Percentiles rank a stretch among this genome's conserved stretches.
Conservation (phyloP, 2,113 vertebrate genomes). For the Xenotilapia longispinis region DNA sequence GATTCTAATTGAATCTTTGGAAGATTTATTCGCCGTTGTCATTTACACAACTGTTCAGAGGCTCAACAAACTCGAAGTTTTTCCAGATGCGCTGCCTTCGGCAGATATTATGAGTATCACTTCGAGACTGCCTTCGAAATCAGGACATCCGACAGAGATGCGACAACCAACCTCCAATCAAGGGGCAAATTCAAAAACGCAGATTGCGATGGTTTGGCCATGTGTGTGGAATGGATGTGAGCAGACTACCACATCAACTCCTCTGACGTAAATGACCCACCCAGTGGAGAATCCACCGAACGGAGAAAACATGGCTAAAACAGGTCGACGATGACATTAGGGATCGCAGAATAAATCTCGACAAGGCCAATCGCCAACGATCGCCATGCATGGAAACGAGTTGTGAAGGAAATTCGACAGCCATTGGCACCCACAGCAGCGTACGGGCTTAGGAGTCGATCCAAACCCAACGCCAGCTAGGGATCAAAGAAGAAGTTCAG, state of each 20-base stretch:
- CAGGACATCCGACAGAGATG: background rate
- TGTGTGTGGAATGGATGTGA: background rate
- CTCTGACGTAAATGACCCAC: background rate
- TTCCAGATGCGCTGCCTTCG: background rate
- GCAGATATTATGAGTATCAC: background rate
- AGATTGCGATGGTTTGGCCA: background rate
- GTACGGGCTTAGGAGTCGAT: rapidly evolving
- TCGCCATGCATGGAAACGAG: background rate
- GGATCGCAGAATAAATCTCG: background rate
- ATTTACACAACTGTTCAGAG: background rate
- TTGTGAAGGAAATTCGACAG: background rate
- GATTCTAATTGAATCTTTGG: background rate
- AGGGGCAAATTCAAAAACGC: background rate
- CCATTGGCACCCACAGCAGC: background rate
- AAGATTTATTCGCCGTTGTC: background rate
- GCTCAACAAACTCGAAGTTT: rapidly evolving
- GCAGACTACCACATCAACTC: background rate
- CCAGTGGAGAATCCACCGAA: background rate
- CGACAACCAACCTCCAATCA: background rate
- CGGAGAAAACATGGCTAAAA: background rate
- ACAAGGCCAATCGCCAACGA: rapidly evolving
- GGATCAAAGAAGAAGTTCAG: background rate
- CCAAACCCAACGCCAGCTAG: background rate
- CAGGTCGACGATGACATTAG: background rate
- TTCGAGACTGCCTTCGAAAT: background rate